phyloP scores from a whole-genome alignment of 1,140 invertebrate species.

The Drosophila rufa region DNA sequence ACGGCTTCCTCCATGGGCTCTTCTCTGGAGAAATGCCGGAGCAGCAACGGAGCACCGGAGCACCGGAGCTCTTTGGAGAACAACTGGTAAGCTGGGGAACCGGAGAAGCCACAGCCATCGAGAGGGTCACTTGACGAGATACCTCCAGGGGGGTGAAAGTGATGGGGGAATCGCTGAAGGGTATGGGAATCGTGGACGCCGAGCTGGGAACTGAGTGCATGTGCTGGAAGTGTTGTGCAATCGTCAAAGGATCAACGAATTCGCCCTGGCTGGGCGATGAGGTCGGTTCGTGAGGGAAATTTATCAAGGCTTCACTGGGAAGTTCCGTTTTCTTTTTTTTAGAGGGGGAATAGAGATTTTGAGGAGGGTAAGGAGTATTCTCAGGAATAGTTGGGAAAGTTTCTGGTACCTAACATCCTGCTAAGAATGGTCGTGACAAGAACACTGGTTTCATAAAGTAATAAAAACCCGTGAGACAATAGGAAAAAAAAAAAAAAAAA shows the following conservation, averaged over 20 bases:
- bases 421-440: not conserved
- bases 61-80: slow-evolving; percentile 6
- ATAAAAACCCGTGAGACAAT: slow-evolving; percentile 15
- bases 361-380: not conserved
- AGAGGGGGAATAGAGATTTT: not conserved
- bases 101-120: slow-evolving; percentile 51
- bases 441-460: not conserved
- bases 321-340: slow-evolving; percentile 1
- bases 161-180: slow-evolving; percentile 8
- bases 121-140: slow-evolving; percentile 64
- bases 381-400: slow-evolving; percentile 6
- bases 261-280: slow-evolving; percentile 32
- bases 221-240: slow-evolving; percentile 62
- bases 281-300: slow-evolving; percentile 45
- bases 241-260: slow-evolving; percentile 81
- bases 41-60: not conserved
- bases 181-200: slow-evolving; percentile 5
- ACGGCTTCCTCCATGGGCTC: slow-evolving; percentile 45
- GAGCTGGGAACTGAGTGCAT: slow-evolving; percentile 60
- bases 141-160: slow-evolving; percentile 44
- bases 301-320: slow-evolving; percentile 41
- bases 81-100: slow-evolving; percentile 29
- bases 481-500: not conserved
- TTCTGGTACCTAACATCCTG: not conserved
- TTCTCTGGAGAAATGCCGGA: slow-evolving; percentile 18